These are phyloP conservation scores for Stegophylla sp. DNA, from an alignment of 2,888 invertebrate species.

Conservation along the genomic window DNA sequence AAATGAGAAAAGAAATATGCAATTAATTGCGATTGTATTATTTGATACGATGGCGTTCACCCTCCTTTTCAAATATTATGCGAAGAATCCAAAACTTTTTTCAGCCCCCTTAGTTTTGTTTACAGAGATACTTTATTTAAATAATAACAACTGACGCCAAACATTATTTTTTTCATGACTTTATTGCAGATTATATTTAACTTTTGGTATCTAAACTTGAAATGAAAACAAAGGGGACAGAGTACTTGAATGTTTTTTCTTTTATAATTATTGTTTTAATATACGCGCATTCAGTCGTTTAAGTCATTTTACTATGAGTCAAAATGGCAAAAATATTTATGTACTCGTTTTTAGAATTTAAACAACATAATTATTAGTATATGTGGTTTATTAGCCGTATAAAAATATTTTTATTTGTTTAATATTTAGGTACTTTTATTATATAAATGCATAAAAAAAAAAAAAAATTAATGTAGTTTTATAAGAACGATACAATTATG, in stretches of 20 bases:
- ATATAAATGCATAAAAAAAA: neutral
- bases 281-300: too few relatives aligned
- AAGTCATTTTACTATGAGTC: neutral
- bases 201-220: slow-evolving; percentile 39
- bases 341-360: neutral
- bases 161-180: slow-evolving; percentile 32
- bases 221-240: slow-evolving; percentile 31
- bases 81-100: slow-evolving; percentile 16
- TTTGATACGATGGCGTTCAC: slow-evolving; percentile 28
- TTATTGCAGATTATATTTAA: slow-evolving; percentile 40
- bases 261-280: too few relatives aligned
- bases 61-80: slow-evolving; percentile 33
- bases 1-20: too few relatives aligned
- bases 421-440: neutral
- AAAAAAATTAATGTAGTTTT: neutral
- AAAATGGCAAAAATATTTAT: slow-evolving; percentile 1
- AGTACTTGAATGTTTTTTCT: neutral
- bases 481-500: neutral
- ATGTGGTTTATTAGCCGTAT: neutral
- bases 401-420: neutral
- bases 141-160: slow-evolving; percentile 54
- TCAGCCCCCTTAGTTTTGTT: slow-evolving; percentile 26
- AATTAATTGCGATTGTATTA: slow-evolving; percentile 15
- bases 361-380: slow-evolving; percentile 14
- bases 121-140: slow-evolving; percentile 51